A percentile compares a stretch with the other conserved stretches of the same genome.
Evolutionary conservation across 2,797 vertebrate species (phyloP).

Genomic region (Xyrichtys novacula): DNA sequence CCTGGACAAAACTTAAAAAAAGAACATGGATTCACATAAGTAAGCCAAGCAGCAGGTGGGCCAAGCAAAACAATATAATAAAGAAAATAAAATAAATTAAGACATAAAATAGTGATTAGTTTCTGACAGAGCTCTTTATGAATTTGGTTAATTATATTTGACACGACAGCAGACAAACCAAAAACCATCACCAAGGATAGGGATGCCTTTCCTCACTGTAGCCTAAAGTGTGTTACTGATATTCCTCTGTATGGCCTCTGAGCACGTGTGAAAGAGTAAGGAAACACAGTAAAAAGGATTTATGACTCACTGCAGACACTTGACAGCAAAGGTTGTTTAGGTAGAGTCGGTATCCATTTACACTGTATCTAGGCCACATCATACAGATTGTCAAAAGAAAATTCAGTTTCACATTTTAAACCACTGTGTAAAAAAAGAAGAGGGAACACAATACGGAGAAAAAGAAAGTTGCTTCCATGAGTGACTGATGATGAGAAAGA

Average conservation of each 20-base stretch:
- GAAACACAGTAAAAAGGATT: constrained; percentile 13
- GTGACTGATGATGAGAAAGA: constrained; percentile 39
- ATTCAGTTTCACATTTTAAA: constrained; percentile 39
- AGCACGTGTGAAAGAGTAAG: constrained; percentile 17
- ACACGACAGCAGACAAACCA: background rate
- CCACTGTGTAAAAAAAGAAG: constrained; percentile 23
- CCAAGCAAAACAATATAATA: too few relatives aligned
- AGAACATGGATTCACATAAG: too few relatives aligned
- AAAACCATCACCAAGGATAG: background rate
- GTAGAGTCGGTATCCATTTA: constrained; percentile 35
- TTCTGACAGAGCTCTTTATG: too few relatives aligned
- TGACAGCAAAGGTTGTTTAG: constrained; percentile 21
- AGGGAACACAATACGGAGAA: constrained; percentile 37
- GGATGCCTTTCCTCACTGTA: background rate
- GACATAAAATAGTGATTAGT: too few relatives aligned
- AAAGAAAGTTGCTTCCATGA: constrained; percentile 34
- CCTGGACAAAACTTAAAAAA: too few relatives aligned
- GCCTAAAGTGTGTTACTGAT: constrained; percentile 18
- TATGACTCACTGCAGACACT: constrained; percentile 36
- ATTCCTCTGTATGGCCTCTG: background rate
- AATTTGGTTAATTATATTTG: too few relatives aligned
- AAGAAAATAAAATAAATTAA: too few relatives aligned
- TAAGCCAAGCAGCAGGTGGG: too few relatives aligned
- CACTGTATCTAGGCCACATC: constrained; percentile 44
- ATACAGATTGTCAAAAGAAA: constrained; percentile 38